phyloP scores from a whole-genome alignment of 1,140 invertebrate genomes.

The Diprion similis region DNA sequence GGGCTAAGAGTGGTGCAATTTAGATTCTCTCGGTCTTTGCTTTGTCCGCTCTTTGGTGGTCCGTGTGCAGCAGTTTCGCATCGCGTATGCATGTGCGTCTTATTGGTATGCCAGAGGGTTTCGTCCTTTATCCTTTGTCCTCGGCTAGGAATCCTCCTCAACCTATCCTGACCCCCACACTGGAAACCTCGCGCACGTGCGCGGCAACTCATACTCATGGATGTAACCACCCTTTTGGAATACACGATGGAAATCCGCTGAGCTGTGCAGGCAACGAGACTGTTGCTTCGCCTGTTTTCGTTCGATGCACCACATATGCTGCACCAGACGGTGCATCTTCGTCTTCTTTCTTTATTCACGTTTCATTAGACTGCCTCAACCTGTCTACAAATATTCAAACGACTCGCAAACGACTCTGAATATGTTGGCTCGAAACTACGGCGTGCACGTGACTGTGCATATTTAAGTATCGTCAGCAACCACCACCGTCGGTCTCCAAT shows the following conservation, averaged over 20 bases:
- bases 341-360: neutral
- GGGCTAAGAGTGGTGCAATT: neutral
- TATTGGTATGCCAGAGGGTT: neutral
- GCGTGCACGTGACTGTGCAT: neutral
- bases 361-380: neutral
- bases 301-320: neutral
- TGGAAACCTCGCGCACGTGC: too few species aligned
- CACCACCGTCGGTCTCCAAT: neutral
- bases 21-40: neutral
- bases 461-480: neutral
- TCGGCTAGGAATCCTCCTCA: neutral
- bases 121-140: constrained; percentile 7
- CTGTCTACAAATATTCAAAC: neutral
- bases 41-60: neutral
- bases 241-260: neutral
- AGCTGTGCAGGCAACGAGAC: neutral
- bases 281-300: neutral
- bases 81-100: constrained; percentile 2
- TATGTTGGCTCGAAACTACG: too few species aligned
- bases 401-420: neutral
- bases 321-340: neutral
- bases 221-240: too few species aligned
- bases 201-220: neutral
- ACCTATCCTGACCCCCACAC: neutral
- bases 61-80: neutral